Evolutionary conservation across 2,888 invertebrate species (phyloP).

Genomic region (Yponomeuta evonymella): DNA sequence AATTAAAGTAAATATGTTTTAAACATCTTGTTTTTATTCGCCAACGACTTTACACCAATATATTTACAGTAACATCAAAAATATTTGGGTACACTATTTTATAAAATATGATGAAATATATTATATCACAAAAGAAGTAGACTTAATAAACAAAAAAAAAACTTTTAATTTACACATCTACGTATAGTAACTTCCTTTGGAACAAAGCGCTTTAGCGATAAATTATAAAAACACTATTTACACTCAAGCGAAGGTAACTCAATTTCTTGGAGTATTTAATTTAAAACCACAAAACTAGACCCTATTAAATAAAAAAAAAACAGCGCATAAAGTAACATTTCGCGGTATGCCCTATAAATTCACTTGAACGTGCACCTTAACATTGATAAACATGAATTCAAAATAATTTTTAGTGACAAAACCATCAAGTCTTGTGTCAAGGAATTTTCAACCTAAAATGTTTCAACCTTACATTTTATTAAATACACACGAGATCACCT

Average conservation of each 20-base stretch:
- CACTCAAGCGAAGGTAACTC: neutral
- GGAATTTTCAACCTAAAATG: too few species aligned
- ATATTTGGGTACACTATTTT: conserved; percentile 11
- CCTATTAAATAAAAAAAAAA: neutral
- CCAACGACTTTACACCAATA: conserved; percentile 59
- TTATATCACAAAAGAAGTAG: conserved; percentile 16
- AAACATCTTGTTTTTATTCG: conserved; percentile 34
- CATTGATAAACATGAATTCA: too few species aligned
- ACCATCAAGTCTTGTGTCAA: too few species aligned
- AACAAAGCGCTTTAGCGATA: neutral
- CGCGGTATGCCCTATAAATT: neutral
- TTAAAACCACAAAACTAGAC: neutral
- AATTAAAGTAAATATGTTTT: conserved; percentile 52
- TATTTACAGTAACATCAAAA: conserved; percentile 29
- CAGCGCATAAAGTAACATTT: too few species aligned
- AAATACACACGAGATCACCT: neutral
- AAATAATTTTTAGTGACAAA: too few species aligned
- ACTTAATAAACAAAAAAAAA: neutral
- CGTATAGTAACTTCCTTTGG: conserved; percentile 7
- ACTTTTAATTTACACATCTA: conserved; percentile 2
- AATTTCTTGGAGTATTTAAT: neutral
- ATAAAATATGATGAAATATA: conserved; percentile 10
- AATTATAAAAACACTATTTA: neutral
- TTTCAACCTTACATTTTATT: neutral
- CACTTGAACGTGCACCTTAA: neutral